Evolutionary conservation across 1,140 invertebrate species (phyloP), one percentile per base, ranked within the genome.

Genomic region (Heterodera schachtii): DNA sequence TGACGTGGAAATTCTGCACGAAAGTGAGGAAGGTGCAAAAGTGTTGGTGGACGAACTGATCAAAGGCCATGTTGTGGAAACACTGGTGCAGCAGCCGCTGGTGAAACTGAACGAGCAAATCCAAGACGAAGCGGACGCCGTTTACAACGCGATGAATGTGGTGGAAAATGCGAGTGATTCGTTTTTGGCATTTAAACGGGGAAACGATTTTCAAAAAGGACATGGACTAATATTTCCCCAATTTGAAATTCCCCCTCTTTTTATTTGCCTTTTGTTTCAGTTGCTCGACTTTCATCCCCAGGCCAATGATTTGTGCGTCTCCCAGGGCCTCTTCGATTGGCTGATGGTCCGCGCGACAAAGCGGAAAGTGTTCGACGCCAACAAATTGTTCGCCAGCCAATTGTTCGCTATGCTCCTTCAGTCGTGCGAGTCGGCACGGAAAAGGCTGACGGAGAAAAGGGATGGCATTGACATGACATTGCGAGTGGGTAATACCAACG

Each of bases 381-480:
- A 98, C 89, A 98, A 98, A 91, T 91, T 98, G 46, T 99, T 98
- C 91, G 93, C 94, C 16, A 96, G 94, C 91, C 97, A 99, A 93
- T 94, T 99, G 74, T 91, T 99, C 19, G 96, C 96, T 44, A 98
- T 98, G 90, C 91, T 99, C 11, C 91, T 99, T 44, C 97, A 99
- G 92, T 94, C 94, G 80, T 94, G 94, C 84, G 93, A 94, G 84
- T 94, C 94, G 86, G 91, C 92, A 64, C 91, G 92, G 81, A 92
- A 94, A 83, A 92, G 94, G 82, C 90, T 95, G 70, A 91, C 98
- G 7, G 97, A 96, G 49, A 94, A 96, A 86, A 87, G 96, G 31
- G 96, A 98, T 91, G 97, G 97, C 7, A 97, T 99, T 88, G 97
- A 99, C 92, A 94, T 97, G 46, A 90, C 99, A 44, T 91, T 99